Base-by-base conservation (phyloP, 2,797 vertebrate species). In the Naso thynnoides region DNA sequence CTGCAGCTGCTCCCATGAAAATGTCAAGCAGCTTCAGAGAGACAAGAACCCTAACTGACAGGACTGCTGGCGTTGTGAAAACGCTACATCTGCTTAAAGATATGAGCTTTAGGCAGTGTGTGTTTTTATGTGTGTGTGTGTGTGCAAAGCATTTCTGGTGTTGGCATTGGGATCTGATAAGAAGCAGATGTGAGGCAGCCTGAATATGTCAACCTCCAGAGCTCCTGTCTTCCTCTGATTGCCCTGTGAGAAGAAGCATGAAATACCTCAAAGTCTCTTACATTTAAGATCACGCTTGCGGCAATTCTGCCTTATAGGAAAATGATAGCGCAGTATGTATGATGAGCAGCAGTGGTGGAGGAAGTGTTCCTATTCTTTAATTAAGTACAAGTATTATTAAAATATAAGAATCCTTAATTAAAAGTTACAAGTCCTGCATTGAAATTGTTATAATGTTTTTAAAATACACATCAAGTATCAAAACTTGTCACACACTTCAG, bases 1-100 rank as follows among this genome's bases (percentile, higher is more conserved):
- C 49, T 71, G 77, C 84, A 87, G 85, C 87, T 80, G 79, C 81
- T 91, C 76, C 67, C 57, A 78, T 7, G 1, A 78, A 83, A 83
- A 86, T 54, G 73, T 83, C 86, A 84, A 60, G 63, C 68, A n/a
- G 45, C 59, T 76, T 27, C 36, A 70, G 48, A 86, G 41, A 47
- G 64, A 81, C 44, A 55, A 48, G 70, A 70, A 62, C 18, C 2
- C 2, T 8, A 44, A 24, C 82, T 83, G 79, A 84, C 73, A 81
- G 74, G 58, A 73, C 69, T 70, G 65, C 58, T 14, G 60, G 66
- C 38, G 3, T 77, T 67, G 54, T 6, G 29, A 70, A 78, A 78
- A 73, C 1, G 8, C 8, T 72, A 38, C 70, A 63, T 79, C 67
- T 74, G 78, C 73, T 70, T 15, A 27, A 19, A 79, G 57, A 83